Percentiles rank a stretch among this genome's conserved stretches.
These are phyloP conservation scores for Halocynthia aurantium DNA, from an alignment of 23 tunicate species.

Conservation along the genomic window DNA sequence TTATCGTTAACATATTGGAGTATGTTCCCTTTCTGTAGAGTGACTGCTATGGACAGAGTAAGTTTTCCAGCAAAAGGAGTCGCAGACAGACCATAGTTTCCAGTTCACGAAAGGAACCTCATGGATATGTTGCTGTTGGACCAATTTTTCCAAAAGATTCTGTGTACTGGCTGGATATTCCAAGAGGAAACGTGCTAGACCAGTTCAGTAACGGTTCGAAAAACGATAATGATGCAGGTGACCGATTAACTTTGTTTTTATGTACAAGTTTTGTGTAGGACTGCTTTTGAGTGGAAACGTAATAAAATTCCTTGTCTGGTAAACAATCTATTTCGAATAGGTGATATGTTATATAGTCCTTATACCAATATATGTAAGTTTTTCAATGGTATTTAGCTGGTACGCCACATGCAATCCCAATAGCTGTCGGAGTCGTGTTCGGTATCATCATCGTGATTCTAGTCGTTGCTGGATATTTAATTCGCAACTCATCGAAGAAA, in stretches of 20 bases:
- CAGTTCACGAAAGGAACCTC: too few species aligned
- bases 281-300: neutral
- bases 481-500: neutral
- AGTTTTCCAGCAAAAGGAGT: too few species aligned
- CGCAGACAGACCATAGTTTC: too few species aligned
- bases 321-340: neutral
- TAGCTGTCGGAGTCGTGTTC: neutral
- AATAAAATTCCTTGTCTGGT: neutral
- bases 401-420: neutral
- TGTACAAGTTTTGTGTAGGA: neutral
- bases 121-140: neutral
- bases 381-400: neutral
- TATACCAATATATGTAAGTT: neutral
- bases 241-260: neutral
- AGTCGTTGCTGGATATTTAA: neutral
- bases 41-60: too few species aligned
- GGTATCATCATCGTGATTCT: neutral
- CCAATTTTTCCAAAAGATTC: conserved; percentile 14
- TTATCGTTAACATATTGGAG: too few species aligned
- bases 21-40: too few species aligned
- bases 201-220: neutral
- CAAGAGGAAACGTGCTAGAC: neutral
- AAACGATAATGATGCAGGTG: neutral
- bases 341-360: neutral
- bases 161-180: neutral